Evolutionary conservation across 2,797 vertebrate species (phyloP), one percentile per base, ranked within the genome.

Genomic region (Coranthus polyacanthus): DNA sequence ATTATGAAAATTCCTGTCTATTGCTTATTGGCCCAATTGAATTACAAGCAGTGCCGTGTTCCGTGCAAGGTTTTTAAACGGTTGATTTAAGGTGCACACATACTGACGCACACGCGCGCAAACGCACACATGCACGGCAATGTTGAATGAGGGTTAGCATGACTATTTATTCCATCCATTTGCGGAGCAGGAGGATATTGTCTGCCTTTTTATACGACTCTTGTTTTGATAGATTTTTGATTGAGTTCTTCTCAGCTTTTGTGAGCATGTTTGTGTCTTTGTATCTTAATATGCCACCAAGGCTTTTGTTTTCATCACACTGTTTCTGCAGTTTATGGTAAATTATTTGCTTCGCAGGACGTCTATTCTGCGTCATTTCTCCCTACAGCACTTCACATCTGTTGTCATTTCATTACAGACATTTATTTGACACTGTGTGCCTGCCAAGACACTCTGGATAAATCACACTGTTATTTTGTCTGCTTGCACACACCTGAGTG

Each of bases 1-100:
- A 95, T 94, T 95, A 95, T 91, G 92, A 92, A 94, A 93, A 94
- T 92, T 89, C 87, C 89, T 73, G 90, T 94, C 87, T 93, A 82
- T 71, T 95, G 93, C 91, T 96, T 94, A 92, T 93, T 92, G 94
- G 92, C 88, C 89, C 93, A 84, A 86, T 90, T 90, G 90, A 93
- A 93, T 94, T 93, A 94, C 92, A 93, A 94, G 90, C 87, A 83
- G 71, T 64, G 73, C 86, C 73, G 88, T 88, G 84, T 85, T 81
- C 53, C 22, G 18, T 81, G 72, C 44, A 54, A 55, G 70, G 69
- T 65, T 85, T 89, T 91, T 86, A n/a, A 84, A 88, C 64, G 83
- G 83, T 82, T 4, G 17, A 84, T 80, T 89, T 82, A 88, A 90
- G 88, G 66, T 68, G 50, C 49, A 44, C 52, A 15, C 64, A 9